Percentiles rank a stretch among this genome's conserved stretches.
Evolutionary conservation across 2,113 vertebrate species (phyloP).

Genomic region (Glareola pratincola): DNA sequence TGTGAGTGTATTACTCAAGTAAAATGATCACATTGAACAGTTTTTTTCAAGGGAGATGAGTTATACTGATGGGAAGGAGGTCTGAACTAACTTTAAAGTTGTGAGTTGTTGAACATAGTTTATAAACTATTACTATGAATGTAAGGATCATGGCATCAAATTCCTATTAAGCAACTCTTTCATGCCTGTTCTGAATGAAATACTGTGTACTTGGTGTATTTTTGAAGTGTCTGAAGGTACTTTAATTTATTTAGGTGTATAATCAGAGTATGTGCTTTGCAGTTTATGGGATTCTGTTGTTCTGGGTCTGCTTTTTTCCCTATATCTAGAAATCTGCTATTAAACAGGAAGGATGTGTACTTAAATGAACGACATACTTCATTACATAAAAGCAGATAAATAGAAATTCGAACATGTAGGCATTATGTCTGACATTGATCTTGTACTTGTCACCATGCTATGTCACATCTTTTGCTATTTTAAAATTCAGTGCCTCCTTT

Average conservation of each 20-base stretch:
- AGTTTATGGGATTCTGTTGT: neutral
- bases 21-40: neutral
- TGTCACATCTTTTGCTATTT: conserved; percentile 45
- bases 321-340: neutral
- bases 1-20: neutral
- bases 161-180: neutral
- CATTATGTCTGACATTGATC: conserved; percentile 42
- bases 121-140: neutral
- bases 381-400: conserved; percentile 22
- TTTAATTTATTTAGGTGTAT: neutral
- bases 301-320: neutral
- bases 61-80: neutral
- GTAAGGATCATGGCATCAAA: neutral
- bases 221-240: neutral
- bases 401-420: neutral
- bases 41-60: neutral
- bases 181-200: neutral
- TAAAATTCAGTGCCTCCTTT: conserved; percentile 7
- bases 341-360: neutral
- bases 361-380: neutral
- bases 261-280: neutral
- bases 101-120: neutral
- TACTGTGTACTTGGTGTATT: neutral
- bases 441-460: conserved; percentile 37
- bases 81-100: neutral